Conservation (phyloP, 1,140 invertebrate genomes). For the Heliconius nattereri region DNA sequence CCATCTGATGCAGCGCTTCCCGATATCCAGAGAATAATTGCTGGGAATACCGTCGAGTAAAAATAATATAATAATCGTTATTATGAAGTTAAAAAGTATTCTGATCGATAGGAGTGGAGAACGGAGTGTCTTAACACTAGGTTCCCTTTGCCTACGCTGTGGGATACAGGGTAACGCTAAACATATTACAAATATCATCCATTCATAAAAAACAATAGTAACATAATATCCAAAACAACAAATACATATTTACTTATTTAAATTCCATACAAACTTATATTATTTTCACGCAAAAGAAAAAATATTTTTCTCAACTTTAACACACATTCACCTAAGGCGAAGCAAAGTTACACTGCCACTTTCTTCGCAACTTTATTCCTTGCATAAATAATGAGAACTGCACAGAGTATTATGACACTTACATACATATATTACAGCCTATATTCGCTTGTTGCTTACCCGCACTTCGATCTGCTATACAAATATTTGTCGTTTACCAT, state of each 20-base stretch:
- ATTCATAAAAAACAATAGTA: background rate
- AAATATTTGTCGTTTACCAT: slow-evolving; percentile 69
- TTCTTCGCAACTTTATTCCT: slow-evolving; percentile 33
- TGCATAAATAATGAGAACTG: slow-evolving; percentile 37
- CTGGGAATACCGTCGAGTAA: slow-evolving; percentile 13
- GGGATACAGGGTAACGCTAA: too few relatives aligned
- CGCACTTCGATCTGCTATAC: slow-evolving; percentile 37
- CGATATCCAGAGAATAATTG: slow-evolving; percentile 13
- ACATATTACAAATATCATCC: too few relatives aligned
- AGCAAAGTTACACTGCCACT: slow-evolving; percentile 43
- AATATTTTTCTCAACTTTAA: slow-evolving; percentile 23
- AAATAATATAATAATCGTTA: too few relatives aligned
- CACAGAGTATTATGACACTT: slow-evolving; percentile 37
- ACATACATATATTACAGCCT: slow-evolving; percentile 36
- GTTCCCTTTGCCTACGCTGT: too few relatives aligned
- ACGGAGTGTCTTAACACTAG: too few relatives aligned
- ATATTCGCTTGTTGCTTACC: slow-evolving; percentile 17
- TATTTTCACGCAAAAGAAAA: background rate
- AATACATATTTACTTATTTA: slow-evolving; percentile 1
- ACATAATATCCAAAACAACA: background rate
- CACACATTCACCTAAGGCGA: slow-evolving; percentile 33
- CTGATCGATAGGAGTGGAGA: too few relatives aligned
- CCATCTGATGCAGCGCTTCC: slow-evolving; percentile 32
- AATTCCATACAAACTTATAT: background rate
- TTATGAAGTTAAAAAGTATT: too few relatives aligned